These are phyloP conservation scores for Mythimna albipuncta DNA, from an alignment of 2,888 invertebrate genomes.

Conservation along the genomic window DNA sequence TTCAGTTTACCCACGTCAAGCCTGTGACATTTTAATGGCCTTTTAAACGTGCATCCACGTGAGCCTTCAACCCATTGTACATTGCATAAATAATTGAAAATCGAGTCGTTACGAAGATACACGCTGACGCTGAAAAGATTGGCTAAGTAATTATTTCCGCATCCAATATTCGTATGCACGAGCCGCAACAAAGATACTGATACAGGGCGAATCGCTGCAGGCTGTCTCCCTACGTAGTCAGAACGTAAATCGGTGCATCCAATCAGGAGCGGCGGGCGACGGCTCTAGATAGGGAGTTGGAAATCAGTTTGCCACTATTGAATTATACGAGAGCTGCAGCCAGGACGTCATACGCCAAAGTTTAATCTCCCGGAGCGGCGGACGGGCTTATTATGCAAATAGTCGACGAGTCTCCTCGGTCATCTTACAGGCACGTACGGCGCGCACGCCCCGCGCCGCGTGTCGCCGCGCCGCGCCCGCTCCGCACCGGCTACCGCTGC, in stretches of 20 bases:
- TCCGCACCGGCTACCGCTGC: conserved; percentile 15
- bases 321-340: conserved; percentile 88
- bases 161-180: conserved; percentile 75
- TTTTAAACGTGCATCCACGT: conserved; percentile 83
- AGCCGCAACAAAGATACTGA: conserved; percentile 74
- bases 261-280: conserved; percentile 77
- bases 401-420: conserved; percentile 82
- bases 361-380: conserved; percentile 88
- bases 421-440: conserved; percentile 84
- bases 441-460: conserved; percentile 62
- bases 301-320: conserved; percentile 89
- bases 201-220: conserved; percentile 75
- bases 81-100: conserved; percentile 78
- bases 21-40: conserved; percentile 87
- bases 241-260: conserved; percentile 81
- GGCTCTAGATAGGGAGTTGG: conserved; percentile 78
- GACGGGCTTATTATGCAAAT: conserved; percentile 89
- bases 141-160: conserved; percentile 78
- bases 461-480: conserved; percentile 53
- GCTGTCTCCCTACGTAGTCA: conserved; percentile 68
- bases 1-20: conserved; percentile 81
- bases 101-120: conserved; percentile 62
- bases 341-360: conserved; percentile 88
- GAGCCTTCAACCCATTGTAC: conserved; percentile 73
- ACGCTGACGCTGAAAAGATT: conserved; percentile 70